A percentile compares a stretch with the other conserved stretches of the same genome.
These are phyloP conservation scores for Nasonia oneida DNA, from an alignment of 2,888 invertebrate genomes.

Conservation along the genomic window DNA sequence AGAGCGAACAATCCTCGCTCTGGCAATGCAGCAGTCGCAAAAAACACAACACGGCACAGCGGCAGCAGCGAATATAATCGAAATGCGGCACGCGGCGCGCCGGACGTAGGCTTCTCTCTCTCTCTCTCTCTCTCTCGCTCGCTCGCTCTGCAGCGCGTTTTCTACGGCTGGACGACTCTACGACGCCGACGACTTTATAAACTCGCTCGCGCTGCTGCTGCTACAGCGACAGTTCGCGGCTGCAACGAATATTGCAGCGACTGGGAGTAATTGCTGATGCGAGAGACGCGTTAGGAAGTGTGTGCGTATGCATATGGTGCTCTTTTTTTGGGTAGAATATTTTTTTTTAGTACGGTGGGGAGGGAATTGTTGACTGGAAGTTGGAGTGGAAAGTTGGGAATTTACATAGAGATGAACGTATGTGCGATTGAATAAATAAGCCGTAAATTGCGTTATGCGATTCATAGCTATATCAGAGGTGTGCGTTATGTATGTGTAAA, in stretches of 20 bases:
- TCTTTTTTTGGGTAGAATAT: background rate
- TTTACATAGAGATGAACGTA: too few relatives aligned
- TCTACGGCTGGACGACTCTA: conserved; percentile 49
- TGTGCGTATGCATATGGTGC: background rate
- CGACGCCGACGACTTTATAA: conserved; percentile 58
- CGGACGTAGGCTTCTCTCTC: conserved; percentile 47
- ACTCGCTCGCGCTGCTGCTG: conserved; percentile 28
- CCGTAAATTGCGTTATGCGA: background rate
- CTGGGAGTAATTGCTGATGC: conserved; percentile 22
- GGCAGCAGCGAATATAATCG: conserved; percentile 52
- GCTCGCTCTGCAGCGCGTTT: conserved; percentile 36
- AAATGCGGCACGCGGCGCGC: conserved; percentile 58
- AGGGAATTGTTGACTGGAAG: too few relatives aligned
- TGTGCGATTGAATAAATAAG: background rate
- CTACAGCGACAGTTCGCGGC: conserved; percentile 7
- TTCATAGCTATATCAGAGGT: background rate
- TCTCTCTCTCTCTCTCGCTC: background rate
- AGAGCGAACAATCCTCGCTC: conserved; percentile 23
- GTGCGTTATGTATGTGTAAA: background rate
- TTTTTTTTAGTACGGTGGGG: background rate
- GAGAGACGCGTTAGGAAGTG: background rate
- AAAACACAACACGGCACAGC: conserved; percentile 32
- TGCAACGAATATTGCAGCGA: background rate
- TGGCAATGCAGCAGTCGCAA: conserved; percentile 22
- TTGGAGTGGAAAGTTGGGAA: background rate